These are phyloP conservation scores for Nycticryphes semicollaris DNA, from an alignment of 2,113 vertebrate genomes.

Conservation along the genomic window DNA sequence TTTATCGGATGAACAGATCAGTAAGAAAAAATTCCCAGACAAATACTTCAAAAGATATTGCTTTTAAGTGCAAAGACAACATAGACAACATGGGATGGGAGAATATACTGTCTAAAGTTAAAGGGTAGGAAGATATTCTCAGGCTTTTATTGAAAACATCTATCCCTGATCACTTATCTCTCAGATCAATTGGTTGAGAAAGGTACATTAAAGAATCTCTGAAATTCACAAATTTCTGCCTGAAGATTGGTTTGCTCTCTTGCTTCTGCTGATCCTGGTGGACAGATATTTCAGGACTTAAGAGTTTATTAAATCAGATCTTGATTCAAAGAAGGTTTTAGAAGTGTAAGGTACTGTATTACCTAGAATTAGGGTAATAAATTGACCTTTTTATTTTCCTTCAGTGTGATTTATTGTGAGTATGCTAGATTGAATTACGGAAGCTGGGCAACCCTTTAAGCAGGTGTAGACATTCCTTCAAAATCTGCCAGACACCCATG, in stretches of 20 bases:
- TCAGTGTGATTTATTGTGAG: not conserved
- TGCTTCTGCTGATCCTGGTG: not conserved
- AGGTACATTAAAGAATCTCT: not conserved
- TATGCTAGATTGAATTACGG: not conserved
- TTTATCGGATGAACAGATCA: not conserved
- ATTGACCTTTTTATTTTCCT: not conserved
- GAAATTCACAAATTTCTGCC: not conserved
- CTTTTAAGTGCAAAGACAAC: not conserved
- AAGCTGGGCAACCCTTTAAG: not conserved
- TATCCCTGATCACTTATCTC: not conserved
- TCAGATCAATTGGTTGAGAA: not conserved
- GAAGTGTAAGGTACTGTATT: not conserved
- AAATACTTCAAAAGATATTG: not conserved
- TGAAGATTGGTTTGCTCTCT: not conserved
- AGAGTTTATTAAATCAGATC: not conserved
- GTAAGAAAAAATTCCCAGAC: accelerated
- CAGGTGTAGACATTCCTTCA: not conserved
- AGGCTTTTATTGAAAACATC: not conserved
- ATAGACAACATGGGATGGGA: accelerated
- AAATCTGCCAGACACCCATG: not conserved
- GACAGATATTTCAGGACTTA: not conserved
- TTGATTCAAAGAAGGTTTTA: not conserved
- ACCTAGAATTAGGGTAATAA: not conserved
- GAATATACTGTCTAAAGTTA: not conserved
- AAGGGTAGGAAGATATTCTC: not conserved